phyloP scores from a whole-genome alignment of 2,797 vertebrate species.

The Dryobates pubescens region DNA sequence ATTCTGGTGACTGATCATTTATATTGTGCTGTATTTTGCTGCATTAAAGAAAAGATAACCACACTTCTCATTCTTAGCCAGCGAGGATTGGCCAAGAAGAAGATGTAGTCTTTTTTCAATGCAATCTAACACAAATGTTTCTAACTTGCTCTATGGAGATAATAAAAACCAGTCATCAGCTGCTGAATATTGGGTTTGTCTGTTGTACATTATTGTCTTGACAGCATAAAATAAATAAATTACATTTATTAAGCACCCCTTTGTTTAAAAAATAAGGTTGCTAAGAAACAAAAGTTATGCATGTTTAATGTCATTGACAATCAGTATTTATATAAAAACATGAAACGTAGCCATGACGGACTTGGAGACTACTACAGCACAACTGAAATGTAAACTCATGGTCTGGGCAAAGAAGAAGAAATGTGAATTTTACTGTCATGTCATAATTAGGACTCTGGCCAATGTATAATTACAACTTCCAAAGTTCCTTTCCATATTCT shows the following conservation, averaged over 20 bases:
- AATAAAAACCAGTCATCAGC: constrained; percentile 24
- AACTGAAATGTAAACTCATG: background rate
- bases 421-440: background rate
- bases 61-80: background rate
- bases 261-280: constrained; percentile 51
- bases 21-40: background rate
- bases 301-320: constrained; percentile 11
- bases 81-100: background rate
- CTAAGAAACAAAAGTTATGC: constrained; percentile 21
- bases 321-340: background rate
- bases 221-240: constrained; percentile 38
- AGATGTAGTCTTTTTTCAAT: background rate
- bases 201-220: constrained; percentile 28
- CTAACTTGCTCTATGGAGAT: constrained; percentile 45
- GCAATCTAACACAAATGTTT: constrained; percentile 30
- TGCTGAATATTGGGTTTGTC: background rate
- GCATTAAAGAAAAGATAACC: background rate
- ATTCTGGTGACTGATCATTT: background rate
- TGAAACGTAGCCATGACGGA: background rate
- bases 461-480: background rate
- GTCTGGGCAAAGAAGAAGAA: background rate
- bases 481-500: background rate
- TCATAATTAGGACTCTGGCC: background rate
- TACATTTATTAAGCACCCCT: background rate
- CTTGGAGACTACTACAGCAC: background rate